Conservation (phyloP, 2,113 vertebrate species). For the Salvelinus alpinus region DNA sequence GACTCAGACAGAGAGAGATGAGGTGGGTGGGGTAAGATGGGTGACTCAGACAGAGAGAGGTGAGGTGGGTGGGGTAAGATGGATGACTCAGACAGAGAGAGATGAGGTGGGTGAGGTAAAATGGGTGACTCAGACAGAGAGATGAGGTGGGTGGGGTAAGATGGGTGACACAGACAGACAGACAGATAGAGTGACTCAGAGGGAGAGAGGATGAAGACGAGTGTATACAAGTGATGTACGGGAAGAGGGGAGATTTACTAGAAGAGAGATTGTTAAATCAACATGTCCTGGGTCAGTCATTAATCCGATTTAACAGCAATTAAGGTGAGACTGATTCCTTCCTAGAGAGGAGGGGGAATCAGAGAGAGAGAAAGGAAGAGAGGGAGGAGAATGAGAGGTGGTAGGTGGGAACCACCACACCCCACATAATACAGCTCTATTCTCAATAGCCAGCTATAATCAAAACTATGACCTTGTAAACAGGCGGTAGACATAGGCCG, state of each 20-base stretch:
- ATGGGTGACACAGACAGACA: neutral
- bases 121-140: too few relatives aligned
- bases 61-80: too few relatives aligned
- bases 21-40: too few relatives aligned
- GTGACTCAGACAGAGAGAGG: conserved; percentile 1
- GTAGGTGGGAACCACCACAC: conserved; percentile 1
- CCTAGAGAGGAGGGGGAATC: conserved; percentile 64
- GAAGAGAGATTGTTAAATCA: conserved; percentile 79
- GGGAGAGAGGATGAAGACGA: neutral
- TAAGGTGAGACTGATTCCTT: conserved; percentile 78
- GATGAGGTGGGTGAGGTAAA: too few relatives aligned
- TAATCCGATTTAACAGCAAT: conserved; percentile 81
- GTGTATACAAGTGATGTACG: conserved; percentile 62
- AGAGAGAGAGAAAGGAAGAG: conserved; percentile 8
- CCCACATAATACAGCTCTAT: conserved; percentile 5
- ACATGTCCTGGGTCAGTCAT: conserved; percentile 78
- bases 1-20: too few relatives aligned
- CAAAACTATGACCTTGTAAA: too few relatives aligned
- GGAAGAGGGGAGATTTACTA: conserved; percentile 71
- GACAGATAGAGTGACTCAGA: conserved; percentile 8
- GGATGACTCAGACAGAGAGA: too few relatives aligned
- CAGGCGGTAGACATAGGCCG: too few relatives aligned
- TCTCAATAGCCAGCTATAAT: neutral
- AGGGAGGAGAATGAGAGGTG: conserved; percentile 28
- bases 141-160: too few relatives aligned